Base-by-base conservation (phyloP, 2,888 invertebrate genomes). In the Amphipyra tragopoginis region DNA sequence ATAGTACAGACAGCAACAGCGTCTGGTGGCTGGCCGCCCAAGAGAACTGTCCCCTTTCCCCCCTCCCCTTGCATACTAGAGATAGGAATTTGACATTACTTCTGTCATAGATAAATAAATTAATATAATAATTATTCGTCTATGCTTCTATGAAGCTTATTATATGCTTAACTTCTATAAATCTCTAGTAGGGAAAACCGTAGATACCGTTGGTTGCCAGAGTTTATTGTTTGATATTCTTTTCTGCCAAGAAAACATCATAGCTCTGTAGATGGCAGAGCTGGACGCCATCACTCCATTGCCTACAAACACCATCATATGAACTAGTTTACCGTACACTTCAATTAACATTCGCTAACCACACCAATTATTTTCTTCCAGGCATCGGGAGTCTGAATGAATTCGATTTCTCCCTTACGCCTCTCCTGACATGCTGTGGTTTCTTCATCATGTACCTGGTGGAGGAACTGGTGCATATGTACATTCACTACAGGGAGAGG, bases 381-480 rank as follows among this genome's bases (percentile, higher is more conserved):
- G 93, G 82, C 3, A 65, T 78, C 0, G 95, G 91, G 0, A 58
- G 77, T 15, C 84, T 97, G 43, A 93, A 93, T 0, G 79, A 91
- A 0, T 92, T 96, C 8, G 91, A 94, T 0, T 96, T 97, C 82
- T 95, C 96, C 0, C 89, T 97, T 29, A 96, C 97, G 0, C 96
- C 97, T 54, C 90, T 97, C 38, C 93, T 98, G 50, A 97, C 97
- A 92, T 97, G 97, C 85, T 87, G 93, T 21, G 97, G 97, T 1
- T 97, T 97, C 90, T 97, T 97, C 88, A 89, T 96, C 26, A 97
- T 97, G 96, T 97, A 97, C 83, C 90, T 97, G 8, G 96, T 98
- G n/a, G 98, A 98, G 78, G 97, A 98, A 83, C 76, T 96, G 49
- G 97, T 97, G 1, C 97, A 98, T 82, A 84, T 96, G 49, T 96